Evolutionary conservation across 1,140 invertebrate genomes (phyloP), one percentile per base, ranked within the genome.

Genomic region (Cydia fagiglandana): DNA sequence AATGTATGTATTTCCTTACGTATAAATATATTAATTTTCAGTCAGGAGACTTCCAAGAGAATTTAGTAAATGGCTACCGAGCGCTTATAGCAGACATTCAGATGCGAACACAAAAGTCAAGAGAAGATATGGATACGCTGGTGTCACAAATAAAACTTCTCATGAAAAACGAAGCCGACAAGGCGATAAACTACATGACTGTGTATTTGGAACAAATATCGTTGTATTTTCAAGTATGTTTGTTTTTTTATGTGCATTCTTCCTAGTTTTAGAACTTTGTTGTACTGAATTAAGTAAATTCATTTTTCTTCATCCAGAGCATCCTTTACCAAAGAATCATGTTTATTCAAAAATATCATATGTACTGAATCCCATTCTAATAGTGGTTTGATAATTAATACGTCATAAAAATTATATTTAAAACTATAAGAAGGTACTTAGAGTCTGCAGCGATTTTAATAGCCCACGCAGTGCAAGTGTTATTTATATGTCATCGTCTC

Each of bases 101-200:
- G 76, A 83, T 91, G 15, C 79, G 91, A 34, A 91, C 91, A 9
- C 89, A 91, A 47, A 91, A 91, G 64, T 93, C 91, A 7, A 79
- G 89, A 28, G 91, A 93, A 53, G 91, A 93, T 74, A 93, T 93
- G 91, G 91, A 91, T 81, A 93, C 91, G 1, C 80, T 93, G 2
- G 90, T 93, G n/a, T 93, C 91, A 9, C 91, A 93, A 79, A 91
- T 93, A 64, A 93, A 93, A 74, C 82, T 93, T 0, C 84, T 93
- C 7, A 93, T 93, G 91, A 93, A 93, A 75, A 93, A 93, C 70
- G 91, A 93, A 83, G 91, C 91, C 2, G 91, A 93, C 74, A 93
- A 93, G 77, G 91, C 91, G 6, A 91, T 91, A 24, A 93, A 91
- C 77, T 91, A 93, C 76, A 93, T 93, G 89, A 93, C 91, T 7